phyloP scores from a whole-genome alignment of 2,888 invertebrate species.

The Trachelus iudaicus region DNA sequence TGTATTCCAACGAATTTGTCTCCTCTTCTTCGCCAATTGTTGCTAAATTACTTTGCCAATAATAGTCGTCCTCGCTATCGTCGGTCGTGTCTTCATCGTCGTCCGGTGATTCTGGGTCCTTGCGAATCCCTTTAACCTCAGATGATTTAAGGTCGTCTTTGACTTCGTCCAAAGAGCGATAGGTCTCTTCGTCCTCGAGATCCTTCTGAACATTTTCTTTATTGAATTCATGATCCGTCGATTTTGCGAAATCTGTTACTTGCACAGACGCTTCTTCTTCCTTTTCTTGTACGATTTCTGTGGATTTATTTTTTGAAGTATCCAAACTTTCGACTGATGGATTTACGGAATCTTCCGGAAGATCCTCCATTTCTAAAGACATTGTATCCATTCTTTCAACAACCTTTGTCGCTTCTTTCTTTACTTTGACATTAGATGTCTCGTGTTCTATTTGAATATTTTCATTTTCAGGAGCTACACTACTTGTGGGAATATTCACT shows the following conservation, averaged over 20 bases:
- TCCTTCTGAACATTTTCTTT: slow-evolving; percentile 14
- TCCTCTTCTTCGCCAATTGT: slow-evolving; percentile 80
- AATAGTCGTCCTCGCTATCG: slow-evolving; percentile 60
- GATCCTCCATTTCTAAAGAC: neutral
- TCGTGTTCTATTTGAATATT: neutral
- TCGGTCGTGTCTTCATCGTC: slow-evolving; percentile 68
- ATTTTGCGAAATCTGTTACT: neutral
- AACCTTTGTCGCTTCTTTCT: slow-evolving; percentile 19
- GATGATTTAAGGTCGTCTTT: slow-evolving; percentile 27
- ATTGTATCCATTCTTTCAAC: slow-evolving; percentile 2
- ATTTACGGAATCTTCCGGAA: neutral
- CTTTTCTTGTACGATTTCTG: slow-evolving; percentile 2
- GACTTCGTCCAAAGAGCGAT: slow-evolving; percentile 38
- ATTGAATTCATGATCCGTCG: neutral
- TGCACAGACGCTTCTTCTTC: neutral
- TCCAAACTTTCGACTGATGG: neutral
- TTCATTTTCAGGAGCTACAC: neutral
- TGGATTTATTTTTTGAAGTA: neutral
- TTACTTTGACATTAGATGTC: slow-evolving; percentile 1
- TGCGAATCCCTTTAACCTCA: slow-evolving; percentile 6
- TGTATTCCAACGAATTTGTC: slow-evolving; percentile 56
- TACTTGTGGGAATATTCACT: neutral
- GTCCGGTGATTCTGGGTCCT: slow-evolving; percentile 51
- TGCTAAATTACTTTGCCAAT: slow-evolving; percentile 68
- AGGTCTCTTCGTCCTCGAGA: slow-evolving; percentile 36